Evolutionary conservation across 2,113 vertebrate species (phyloP).

Genomic region (Taxidea taxus): DNA sequence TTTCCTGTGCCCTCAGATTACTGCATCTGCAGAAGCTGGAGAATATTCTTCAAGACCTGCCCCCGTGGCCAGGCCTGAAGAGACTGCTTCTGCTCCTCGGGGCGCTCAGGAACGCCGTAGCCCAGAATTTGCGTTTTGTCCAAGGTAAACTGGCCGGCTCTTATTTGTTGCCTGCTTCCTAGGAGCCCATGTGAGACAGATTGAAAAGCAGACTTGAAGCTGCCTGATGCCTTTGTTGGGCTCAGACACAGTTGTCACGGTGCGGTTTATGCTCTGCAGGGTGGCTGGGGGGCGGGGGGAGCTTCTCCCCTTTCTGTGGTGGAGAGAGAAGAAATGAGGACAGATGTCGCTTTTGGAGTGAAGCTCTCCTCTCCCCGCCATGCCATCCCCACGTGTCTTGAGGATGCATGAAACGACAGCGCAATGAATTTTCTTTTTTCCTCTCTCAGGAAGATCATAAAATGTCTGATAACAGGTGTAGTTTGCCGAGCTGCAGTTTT

Average conservation of each 20-base stretch:
- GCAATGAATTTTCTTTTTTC: not conserved
- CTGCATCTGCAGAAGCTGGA: conserved; percentile 47
- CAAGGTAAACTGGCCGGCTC: conserved; percentile 61
- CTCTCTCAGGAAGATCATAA: not conserved
- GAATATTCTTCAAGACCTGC: not conserved
- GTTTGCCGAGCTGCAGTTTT: not conserved
- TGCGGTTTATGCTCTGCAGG: accelerated
- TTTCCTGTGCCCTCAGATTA: conserved; percentile 35
- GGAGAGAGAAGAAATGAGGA: not conserved
- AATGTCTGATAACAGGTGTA: too few relatives aligned
- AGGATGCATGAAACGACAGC: not conserved
- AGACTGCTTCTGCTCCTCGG: conserved; percentile 28
- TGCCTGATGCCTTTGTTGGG: not conserved
- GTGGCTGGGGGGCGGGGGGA: too few relatives aligned
- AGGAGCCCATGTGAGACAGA: not conserved
- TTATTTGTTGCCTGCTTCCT: not conserved
- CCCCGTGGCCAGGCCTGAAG: conserved; percentile 22
- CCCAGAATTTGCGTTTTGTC: conserved; percentile 58
- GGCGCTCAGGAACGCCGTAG: conserved; percentile 40
- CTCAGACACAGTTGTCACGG: not conserved
- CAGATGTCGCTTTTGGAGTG: not conserved
- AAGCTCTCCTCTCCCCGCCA: not conserved
- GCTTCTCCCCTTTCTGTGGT: not conserved
- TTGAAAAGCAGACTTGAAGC: not conserved
- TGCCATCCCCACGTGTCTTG: accelerated